These are phyloP conservation scores for Steinernema hermaphroditum DNA, from an alignment of 2,888 invertebrate species.

Conservation along the genomic window DNA sequence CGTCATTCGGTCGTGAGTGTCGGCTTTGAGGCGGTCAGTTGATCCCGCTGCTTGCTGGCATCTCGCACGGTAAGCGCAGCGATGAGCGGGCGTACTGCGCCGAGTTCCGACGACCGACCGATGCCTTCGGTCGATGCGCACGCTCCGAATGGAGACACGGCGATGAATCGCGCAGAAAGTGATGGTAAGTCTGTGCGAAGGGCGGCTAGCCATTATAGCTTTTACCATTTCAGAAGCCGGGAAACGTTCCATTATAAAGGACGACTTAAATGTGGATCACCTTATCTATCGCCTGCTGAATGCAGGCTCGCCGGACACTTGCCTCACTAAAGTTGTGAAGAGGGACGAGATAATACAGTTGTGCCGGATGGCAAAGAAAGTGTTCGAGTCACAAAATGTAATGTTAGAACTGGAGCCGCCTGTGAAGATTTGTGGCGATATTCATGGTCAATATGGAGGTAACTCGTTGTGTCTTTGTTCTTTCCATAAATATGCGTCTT, in stretches of 20 bases:
- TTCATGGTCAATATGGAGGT: constrained; percentile 47
- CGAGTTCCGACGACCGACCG: too few relatives aligned
- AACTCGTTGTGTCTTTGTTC: not conserved
- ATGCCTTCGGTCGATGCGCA: too few relatives aligned
- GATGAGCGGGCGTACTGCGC: too few relatives aligned
- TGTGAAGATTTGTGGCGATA: constrained; percentile 37
- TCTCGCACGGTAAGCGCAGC: too few relatives aligned
- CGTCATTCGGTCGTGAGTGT: too few relatives aligned
- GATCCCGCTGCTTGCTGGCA: too few relatives aligned
- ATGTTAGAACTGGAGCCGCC: constrained; percentile 37
- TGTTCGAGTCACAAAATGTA: constrained; percentile 32
- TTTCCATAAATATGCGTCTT: not conserved
- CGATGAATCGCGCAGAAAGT: too few relatives aligned
- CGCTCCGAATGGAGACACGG: too few relatives aligned
- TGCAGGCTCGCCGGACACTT: constrained; percentile 47
- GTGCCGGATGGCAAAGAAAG: constrained; percentile 41
- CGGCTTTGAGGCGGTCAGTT: too few relatives aligned
- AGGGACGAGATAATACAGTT: constrained; percentile 48
- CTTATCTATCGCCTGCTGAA: constrained; percentile 48
- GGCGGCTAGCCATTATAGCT: too few relatives aligned
- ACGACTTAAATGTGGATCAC: constrained; percentile 46
- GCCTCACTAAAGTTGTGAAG: constrained; percentile 48
- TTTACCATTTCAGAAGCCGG: not conserved
- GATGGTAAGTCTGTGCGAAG: too few relatives aligned
- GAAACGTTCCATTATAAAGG: not conserved